Evolutionary conservation across 2,113 vertebrate species (phyloP).

Genomic region (Corythoichthys haematopterus): DNA sequence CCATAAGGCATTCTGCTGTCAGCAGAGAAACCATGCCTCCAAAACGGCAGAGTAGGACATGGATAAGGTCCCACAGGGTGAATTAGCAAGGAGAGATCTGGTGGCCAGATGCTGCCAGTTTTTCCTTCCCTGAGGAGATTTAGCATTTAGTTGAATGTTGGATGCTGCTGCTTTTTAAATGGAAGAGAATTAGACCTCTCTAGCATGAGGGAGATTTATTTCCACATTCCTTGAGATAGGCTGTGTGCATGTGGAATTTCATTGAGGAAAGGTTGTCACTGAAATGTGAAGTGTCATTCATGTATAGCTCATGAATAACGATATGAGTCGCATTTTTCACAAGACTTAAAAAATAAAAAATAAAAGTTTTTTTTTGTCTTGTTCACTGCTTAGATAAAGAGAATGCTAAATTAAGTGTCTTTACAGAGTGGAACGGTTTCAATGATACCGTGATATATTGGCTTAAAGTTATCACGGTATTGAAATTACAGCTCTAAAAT

Average conservation of each 20-base stretch:
- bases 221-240: slow-evolving; percentile 37
- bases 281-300: not conserved
- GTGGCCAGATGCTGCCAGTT: slow-evolving; percentile 67
- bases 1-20: slow-evolving; percentile 61
- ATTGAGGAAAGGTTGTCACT: not conserved
- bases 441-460: too few relatives aligned
- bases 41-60: slow-evolving; percentile 38
- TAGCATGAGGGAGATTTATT: slow-evolving; percentile 11
- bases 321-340: too few relatives aligned
- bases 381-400: too few relatives aligned
- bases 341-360: too few relatives aligned
- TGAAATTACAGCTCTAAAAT: too few relatives aligned
- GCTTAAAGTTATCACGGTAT: too few relatives aligned
- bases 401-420: too few relatives aligned
- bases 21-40: slow-evolving; percentile 47
- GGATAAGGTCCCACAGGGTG: slow-evolving; percentile 50
- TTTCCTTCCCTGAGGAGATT: slow-evolving; percentile 58
- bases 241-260: slow-evolving; percentile 13
- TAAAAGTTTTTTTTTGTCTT: too few relatives aligned
- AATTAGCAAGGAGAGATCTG: slow-evolving; percentile 63
- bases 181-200: slow-evolving; percentile 50
- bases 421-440: too few relatives aligned
- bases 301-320: not conserved
- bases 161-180: slow-evolving; percentile 47
- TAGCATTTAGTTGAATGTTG: slow-evolving; percentile 48